Conservation (phyloP, 2,113 vertebrate species). For the Aspidoscelis tigris region DNA sequence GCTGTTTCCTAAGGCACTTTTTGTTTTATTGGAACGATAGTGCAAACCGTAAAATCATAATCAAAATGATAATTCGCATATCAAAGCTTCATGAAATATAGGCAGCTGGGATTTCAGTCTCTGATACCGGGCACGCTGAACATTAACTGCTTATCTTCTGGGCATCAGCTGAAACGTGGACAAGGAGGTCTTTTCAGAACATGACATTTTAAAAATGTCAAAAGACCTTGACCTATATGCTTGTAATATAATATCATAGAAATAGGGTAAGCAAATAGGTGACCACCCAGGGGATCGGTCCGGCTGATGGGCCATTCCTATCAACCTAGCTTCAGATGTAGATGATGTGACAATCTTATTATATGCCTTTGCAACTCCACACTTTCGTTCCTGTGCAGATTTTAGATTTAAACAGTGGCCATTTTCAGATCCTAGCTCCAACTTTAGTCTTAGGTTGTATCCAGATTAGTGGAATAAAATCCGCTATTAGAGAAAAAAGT, state of each 20-base stretch:
- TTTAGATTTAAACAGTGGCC: no score
- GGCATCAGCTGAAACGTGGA: background rate
- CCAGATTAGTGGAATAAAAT: no score
- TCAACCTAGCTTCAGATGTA: background rate
- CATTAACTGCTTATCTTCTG: background rate
- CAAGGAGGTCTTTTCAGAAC: background rate
- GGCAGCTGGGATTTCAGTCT: conserved; percentile 5
- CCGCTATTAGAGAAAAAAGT: no score
- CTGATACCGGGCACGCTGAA: background rate
- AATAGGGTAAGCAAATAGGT: background rate
- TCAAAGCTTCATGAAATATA: conserved; percentile 16
- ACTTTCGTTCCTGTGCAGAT: no score
- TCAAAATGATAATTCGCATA: conserved; percentile 47
- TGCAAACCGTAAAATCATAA: conserved; percentile 39
- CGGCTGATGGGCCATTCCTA: background rate
- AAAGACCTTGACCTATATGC: background rate
- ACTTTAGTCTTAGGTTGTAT: no score
- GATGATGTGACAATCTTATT: background rate
- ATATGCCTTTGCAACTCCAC: background rate
- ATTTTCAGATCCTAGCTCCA: no score
- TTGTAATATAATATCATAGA: background rate
- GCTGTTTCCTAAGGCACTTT: conserved; percentile 32
- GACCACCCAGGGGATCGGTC: background rate
- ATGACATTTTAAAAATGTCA: conserved; percentile 17
- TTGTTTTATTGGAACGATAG: conserved; percentile 44